Evolutionary conservation across 2,113 vertebrate species (phyloP), one percentile per base, ranked within the genome.

Genomic region (Myodes glareolus): DNA sequence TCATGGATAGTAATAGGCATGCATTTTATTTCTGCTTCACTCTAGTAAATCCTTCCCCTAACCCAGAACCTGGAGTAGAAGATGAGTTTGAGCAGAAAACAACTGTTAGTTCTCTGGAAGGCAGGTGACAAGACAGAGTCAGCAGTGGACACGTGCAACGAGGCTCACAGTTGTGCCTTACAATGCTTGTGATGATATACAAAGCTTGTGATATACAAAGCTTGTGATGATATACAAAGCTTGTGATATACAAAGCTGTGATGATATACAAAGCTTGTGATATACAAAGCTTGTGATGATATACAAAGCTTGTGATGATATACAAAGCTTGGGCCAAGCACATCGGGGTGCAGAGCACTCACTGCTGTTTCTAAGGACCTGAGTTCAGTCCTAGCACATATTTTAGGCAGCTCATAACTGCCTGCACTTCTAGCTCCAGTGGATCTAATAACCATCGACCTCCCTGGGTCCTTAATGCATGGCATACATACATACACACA

Each of bases 401-500:
- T 45, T 63, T 47, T 47, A 33, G 63, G 63, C 42, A 47, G 84
- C 84, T 86, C 63, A 67, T 17, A 36, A 13, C 63, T 67, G 39
- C 63, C 63, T 68, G 7, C 25, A 63, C n/a, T 14, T 29, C 61
- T 58, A 31, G 7, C 1, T 31, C 27, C 58, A 84, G 55, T 13
- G 23, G 55, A 42, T 42, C 21, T 25, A 82, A 58, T 82, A 58
- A n/a, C 36, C 36, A 58, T n/a, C 39, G 33, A 23, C 21, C 33
- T 82, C 33, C 33, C 2, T n/a, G 52, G 80, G 21, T 21, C n/a
- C 36, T 23, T 42, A 31, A 31, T 27, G 10, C n/a, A 61, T 61
- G 11, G 12, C 21, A 82, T 14, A 52, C 14, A 0, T 5, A 42
- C 3, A 84, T 1, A 42, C 1, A 61, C 7, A 80, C 0, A 39